Evolutionary conservation across 2,797 vertebrate species (phyloP).

Genomic region (Trematocara caparti): DNA sequence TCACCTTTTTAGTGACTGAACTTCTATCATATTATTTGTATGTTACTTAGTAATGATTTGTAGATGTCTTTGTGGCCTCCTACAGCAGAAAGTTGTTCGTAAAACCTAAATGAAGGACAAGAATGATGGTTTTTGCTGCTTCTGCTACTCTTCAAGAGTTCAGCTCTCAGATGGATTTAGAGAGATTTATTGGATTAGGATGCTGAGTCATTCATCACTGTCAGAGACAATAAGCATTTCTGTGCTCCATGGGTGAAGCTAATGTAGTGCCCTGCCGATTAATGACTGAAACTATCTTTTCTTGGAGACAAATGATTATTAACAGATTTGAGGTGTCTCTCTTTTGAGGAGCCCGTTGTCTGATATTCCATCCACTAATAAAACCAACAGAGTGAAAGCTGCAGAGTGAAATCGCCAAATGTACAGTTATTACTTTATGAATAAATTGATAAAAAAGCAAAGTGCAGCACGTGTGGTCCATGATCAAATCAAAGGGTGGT

Average conservation of each 20-base stretch:
- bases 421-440: neutral
- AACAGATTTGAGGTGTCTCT: neutral
- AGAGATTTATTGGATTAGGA: neutral
- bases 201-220: neutral
- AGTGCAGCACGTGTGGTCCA: neutral
- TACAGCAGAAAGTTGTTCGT: accelerated
- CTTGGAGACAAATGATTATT: neutral
- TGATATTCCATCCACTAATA: neutral
- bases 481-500: neutral
- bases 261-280: accelerated
- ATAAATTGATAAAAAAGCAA: neutral
- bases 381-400: neutral
- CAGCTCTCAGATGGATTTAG: neutral
- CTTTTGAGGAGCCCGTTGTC: neutral
- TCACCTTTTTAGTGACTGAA: neutral
- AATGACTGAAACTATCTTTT: neutral
- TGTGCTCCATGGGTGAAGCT: neutral
- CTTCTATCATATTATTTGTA: neutral
- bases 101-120: neutral
- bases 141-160: neutral
- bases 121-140: neutral
- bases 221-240: neutral
- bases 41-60: neutral
- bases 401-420: neutral
- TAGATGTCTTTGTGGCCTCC: accelerated